Evolutionary conservation across 2,888 invertebrate genomes (phyloP).

Genomic region (Teinopalpus imperialis): DNA sequence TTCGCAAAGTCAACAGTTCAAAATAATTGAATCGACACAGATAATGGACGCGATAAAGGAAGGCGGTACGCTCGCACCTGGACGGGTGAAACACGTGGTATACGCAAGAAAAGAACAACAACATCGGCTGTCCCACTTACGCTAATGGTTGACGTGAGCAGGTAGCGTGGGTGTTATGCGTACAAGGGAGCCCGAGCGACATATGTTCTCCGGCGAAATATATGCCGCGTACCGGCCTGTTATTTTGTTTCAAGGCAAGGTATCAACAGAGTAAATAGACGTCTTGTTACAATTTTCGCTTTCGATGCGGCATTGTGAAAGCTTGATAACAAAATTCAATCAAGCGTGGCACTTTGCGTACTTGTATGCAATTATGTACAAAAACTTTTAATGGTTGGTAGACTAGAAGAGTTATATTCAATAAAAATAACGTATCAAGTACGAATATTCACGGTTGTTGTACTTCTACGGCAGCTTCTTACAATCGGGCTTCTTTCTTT

Average conservation of each 20-base stretch:
- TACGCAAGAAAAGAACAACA: constrained; percentile 25
- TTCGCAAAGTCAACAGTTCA: constrained; percentile 63
- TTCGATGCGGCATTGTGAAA: constrained; percentile 46
- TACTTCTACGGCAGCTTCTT: no score
- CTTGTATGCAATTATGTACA: constrained; percentile 21
- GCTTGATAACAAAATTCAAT: constrained; percentile 64
- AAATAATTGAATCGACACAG: constrained; percentile 66
- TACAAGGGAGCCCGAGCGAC: constrained; percentile 39
- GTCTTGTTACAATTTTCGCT: constrained; percentile 48
- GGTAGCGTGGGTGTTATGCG: constrained; percentile 39
- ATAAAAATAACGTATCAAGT: no score
- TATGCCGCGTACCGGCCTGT: constrained; percentile 41
- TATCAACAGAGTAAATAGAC: constrained; percentile 46
- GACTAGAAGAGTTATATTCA: background rate
- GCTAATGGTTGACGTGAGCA: constrained; percentile 44
- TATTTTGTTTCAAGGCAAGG: constrained; percentile 55
- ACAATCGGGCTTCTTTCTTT: no score
- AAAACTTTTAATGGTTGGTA: constrained; percentile 33
- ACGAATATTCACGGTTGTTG: no score
- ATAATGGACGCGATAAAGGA: constrained; percentile 50
- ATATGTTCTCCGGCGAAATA: constrained; percentile 46
- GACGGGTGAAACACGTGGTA: constrained; percentile 46
- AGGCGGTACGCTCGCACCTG: constrained; percentile 45
- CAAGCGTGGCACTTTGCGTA: constrained; percentile 31
- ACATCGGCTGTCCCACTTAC: constrained; percentile 35